phyloP scores from a whole-genome alignment of 2,113 vertebrate genomes.

The Hiodon tergisus region DNA sequence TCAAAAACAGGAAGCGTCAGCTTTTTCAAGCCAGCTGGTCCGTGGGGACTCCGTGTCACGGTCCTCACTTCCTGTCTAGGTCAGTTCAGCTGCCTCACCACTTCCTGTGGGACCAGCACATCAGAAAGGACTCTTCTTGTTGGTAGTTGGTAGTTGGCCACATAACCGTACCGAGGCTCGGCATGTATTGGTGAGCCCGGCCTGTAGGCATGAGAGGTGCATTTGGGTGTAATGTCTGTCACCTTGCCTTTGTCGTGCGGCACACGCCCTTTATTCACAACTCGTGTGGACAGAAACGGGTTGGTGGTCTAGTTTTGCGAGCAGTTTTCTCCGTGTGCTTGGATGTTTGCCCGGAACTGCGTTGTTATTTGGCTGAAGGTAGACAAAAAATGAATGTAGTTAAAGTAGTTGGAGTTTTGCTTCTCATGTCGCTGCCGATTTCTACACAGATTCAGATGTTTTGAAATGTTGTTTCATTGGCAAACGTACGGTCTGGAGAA shows the following conservation, averaged over 20 bases:
- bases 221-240: too few species aligned
- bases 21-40: slow-evolving; percentile 54
- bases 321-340: too few species aligned
- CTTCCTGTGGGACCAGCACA: slow-evolving; percentile 48
- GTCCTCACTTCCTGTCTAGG: slow-evolving; percentile 52
- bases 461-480: slow-evolving; percentile 37
- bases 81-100: slow-evolving; percentile 39
- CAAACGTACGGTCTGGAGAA: slow-evolving; percentile 6
- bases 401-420: not conserved
- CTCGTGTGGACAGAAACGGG: too few species aligned
- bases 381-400: too few species aligned
- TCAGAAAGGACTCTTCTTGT: slow-evolving; percentile 27
- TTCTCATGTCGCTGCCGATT: not conserved
- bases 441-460: not conserved
- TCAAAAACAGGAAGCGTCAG: slow-evolving; percentile 62
- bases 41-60: slow-evolving; percentile 45
- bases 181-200: too few species aligned
- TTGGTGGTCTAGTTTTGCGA: too few species aligned
- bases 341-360: too few species aligned
- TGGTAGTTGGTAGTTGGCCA: not conserved
- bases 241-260: too few species aligned
- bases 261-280: too few species aligned
- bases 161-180: too few species aligned
- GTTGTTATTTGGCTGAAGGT: too few species aligned
- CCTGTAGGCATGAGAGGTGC: too few species aligned